A percentile compares a stretch with the other conserved stretches of the same genome.
Conservation (phyloP, 2,797 vertebrate species). For the Amazonetta brasiliensis region DNA sequence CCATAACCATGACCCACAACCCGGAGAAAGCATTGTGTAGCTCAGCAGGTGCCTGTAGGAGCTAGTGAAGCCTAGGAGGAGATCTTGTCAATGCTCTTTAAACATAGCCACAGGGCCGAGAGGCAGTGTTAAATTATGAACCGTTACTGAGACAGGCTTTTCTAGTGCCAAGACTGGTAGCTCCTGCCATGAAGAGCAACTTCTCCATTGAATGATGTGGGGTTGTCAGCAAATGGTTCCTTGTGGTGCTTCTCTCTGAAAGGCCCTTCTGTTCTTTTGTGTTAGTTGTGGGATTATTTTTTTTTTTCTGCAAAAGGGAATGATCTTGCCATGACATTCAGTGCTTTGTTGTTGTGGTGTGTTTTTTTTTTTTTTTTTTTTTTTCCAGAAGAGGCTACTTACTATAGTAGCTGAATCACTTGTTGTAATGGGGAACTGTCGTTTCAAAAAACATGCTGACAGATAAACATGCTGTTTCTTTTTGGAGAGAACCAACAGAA, state of each 20-base stretch:
- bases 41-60: not conserved
- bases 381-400: not conserved
- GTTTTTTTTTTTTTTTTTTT: not conserved
- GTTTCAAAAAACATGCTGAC: slow-evolving; percentile 39
- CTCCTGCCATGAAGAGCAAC: not conserved
- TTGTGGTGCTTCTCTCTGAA: not conserved
- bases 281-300: not conserved
- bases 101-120: not conserved
- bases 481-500: slow-evolving; percentile 35
- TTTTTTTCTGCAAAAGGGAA: not conserved
- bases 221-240: not conserved
- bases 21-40: not conserved
- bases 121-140: not conserved
- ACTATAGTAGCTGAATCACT: slow-evolving; percentile 23
- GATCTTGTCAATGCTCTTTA: not conserved
- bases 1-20: not conserved
- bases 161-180: not conserved
- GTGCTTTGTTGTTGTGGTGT: not conserved
- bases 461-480: slow-evolving; percentile 30
- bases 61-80: not conserved
- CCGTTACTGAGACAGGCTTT: not conserved
- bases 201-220: not conserved
- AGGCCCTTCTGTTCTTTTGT: not conserved
- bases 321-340: not conserved
- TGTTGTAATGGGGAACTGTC: not conserved